Percentiles rank a stretch among this genome's conserved stretches.
These are phyloP conservation scores for Leptinotarsa peninsularis DNA, from an alignment of 2,888 invertebrate species.

Conservation along the genomic window DNA sequence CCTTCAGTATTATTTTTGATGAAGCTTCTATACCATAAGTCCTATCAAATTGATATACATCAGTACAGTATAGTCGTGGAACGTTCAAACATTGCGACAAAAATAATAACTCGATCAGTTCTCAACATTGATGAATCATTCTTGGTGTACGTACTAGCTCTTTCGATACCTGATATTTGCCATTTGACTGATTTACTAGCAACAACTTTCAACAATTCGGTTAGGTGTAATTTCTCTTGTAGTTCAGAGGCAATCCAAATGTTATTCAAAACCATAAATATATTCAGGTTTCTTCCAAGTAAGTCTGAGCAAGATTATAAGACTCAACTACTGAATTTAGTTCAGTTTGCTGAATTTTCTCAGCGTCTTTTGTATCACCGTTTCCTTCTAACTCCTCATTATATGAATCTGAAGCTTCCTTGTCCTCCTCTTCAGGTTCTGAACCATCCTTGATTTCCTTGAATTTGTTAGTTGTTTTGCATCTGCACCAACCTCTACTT, in stretches of 20 bases:
- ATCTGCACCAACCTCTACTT: conserved; percentile 72
- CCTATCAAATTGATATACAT: conserved; percentile 89
- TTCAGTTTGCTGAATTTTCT: conserved; percentile 65
- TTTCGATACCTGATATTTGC: conserved; percentile 82
- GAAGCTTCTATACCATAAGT: conserved; percentile 98
- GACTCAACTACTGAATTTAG: conserved; percentile 61
- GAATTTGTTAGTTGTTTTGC: conserved; percentile 64
- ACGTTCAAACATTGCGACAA: conserved; percentile 89
- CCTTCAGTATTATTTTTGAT: conserved; percentile 87
- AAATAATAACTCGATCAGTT: conserved; percentile 96
- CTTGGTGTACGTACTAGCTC: conserved; percentile 84
- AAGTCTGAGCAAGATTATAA: conserved; percentile 67
- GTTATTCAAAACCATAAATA: conserved; percentile 88
- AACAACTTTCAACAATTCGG: conserved; percentile 77
- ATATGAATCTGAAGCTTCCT: conserved; percentile 55
- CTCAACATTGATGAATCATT: conserved; percentile 77
- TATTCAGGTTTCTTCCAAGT: conserved; percentile 81
- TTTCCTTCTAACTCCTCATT: conserved; percentile 66
- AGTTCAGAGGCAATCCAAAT: conserved; percentile 73
- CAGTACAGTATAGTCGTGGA: conserved; percentile 89
- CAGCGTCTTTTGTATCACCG: conserved; percentile 64
- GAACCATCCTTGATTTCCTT: conserved; percentile 66
- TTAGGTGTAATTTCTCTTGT: conserved; percentile 78
- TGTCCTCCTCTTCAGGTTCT: conserved; percentile 67
- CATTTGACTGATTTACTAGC: conserved; percentile 81